Evolutionary conservation across 2,797 vertebrate genomes (phyloP).

Genomic region (Argya squamiceps): DNA sequence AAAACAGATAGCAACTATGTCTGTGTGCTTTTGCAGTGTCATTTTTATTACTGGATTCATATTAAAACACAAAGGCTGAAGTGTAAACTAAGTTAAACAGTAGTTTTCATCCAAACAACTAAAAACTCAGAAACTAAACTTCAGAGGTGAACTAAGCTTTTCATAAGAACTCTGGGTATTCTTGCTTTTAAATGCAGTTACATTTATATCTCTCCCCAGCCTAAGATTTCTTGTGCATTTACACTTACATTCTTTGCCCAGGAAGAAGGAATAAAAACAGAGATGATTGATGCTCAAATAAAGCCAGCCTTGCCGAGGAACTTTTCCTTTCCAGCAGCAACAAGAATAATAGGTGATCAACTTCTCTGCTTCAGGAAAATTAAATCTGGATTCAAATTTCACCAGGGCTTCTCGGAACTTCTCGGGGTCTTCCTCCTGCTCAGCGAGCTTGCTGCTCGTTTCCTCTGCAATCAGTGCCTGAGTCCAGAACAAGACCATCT

Average conservation of each 20-base stretch:
- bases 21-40: neutral
- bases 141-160: neutral
- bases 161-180: neutral
- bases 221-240: neutral
- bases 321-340: slow-evolving; percentile 96
- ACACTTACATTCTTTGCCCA: slow-evolving; percentile 93
- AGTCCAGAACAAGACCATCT: neutral
- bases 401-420: slow-evolving; percentile 90
- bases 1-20: neutral
- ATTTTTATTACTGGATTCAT: neutral
- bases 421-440: slow-evolving; percentile 90
- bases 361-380: slow-evolving; percentile 89
- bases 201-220: neutral
- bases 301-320: slow-evolving; percentile 95
- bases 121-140: neutral
- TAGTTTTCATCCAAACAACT: neutral
- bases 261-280: slow-evolving; percentile 96
- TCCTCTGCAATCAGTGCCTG: slow-evolving; percentile 96
- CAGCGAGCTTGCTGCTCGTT: slow-evolving; percentile 85
- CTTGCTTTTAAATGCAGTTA: neutral
- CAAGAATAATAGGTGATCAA: slow-evolving; percentile 93
- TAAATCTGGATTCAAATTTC: slow-evolving; percentile 91
- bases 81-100: neutral
- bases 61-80: neutral
- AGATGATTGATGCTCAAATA: slow-evolving; percentile 97